phyloP scores from a whole-genome alignment of 2,113 vertebrate species.

The Stigmatopora nigra region DNA sequence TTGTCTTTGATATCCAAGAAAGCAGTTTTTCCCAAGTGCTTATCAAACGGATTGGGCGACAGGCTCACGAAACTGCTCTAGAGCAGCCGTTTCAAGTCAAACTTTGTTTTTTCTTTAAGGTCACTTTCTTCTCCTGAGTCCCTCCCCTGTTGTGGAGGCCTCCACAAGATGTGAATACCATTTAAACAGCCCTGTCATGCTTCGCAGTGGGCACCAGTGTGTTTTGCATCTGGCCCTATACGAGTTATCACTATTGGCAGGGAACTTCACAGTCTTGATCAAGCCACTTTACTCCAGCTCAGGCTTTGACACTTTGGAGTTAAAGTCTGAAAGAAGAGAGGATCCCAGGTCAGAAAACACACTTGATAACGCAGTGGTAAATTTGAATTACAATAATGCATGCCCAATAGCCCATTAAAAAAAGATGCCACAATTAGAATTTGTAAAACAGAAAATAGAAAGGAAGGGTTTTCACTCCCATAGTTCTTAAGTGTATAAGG shows the following conservation, averaged over 20 bases:
- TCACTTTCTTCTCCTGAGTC: constrained; percentile 65
- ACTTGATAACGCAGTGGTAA: not conserved
- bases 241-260: constrained; percentile 39
- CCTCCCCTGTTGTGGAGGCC: constrained; percentile 23
- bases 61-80: not conserved
- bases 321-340: constrained; percentile 27
- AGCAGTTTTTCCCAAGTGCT: constrained; percentile 1
- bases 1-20: not conserved
- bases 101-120: constrained; percentile 51
- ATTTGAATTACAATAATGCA: no score
- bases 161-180: constrained; percentile 59
- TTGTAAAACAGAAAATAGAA: constrained; percentile 5
- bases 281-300: constrained; percentile 36
- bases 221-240: constrained; percentile 58
- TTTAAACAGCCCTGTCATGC: constrained; percentile 63
- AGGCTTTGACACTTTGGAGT: constrained; percentile 19
- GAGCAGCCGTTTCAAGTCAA: constrained; percentile 3
- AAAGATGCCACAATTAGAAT: no score
- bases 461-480: constrained; percentile 15
- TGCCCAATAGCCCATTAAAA: no score
- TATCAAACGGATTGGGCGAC: not conserved
- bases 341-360: constrained; percentile 52
- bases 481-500: constrained; percentile 7
- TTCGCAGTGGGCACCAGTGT: constrained; percentile 49
- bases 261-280: constrained; percentile 63